Percentiles rank a stretch among this genome's conserved stretches.
Evolutionary conservation across 2,888 invertebrate genomes (phyloP).

Genomic region (Quadroppia sp.): DNA sequence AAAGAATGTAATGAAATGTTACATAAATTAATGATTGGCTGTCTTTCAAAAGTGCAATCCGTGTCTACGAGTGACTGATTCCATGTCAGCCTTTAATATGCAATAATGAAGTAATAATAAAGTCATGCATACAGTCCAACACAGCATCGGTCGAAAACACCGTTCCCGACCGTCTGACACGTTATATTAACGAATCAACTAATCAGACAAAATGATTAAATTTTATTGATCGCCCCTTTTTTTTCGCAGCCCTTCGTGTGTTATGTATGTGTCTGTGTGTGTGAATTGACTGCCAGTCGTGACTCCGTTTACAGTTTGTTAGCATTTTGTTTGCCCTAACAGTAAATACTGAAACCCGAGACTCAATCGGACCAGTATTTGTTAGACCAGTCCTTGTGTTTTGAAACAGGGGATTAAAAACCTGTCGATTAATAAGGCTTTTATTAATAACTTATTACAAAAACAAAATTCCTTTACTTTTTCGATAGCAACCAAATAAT

Average conservation of each 20-base stretch:
- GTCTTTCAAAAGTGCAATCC: slow-evolving; percentile 22
- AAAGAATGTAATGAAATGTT: slow-evolving; percentile 17
- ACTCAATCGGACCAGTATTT: too few relatives aligned
- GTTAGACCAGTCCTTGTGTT: too few relatives aligned
- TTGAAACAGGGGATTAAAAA: too few relatives aligned
- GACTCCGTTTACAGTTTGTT: slow-evolving; percentile 8
- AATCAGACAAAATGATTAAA: slow-evolving; percentile 36
- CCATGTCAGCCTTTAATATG: slow-evolving; percentile 20
- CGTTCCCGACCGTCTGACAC: neutral
- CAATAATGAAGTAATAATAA: slow-evolving; percentile 18
- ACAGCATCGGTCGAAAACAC: neutral
- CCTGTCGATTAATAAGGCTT: too few relatives aligned
- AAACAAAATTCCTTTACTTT: too few relatives aligned
- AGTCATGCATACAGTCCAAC: neutral
- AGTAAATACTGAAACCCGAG: slow-evolving; percentile 9
- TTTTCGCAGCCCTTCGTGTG: too few relatives aligned
- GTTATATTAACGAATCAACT: slow-evolving; percentile 31
- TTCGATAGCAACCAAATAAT: too few relatives aligned
- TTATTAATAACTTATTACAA: too few relatives aligned
- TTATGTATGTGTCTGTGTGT: slow-evolving; percentile 11
- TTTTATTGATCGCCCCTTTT: slow-evolving; percentile 31
- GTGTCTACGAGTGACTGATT: slow-evolving; percentile 7
- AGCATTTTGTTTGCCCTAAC: slow-evolving; percentile 9
- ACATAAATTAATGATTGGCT: slow-evolving; percentile 22
- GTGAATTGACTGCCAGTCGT: slow-evolving; percentile 23